Evolutionary conservation across 2,113 vertebrate genomes (phyloP).

Genomic region (Asarcornis scutulata): DNA sequence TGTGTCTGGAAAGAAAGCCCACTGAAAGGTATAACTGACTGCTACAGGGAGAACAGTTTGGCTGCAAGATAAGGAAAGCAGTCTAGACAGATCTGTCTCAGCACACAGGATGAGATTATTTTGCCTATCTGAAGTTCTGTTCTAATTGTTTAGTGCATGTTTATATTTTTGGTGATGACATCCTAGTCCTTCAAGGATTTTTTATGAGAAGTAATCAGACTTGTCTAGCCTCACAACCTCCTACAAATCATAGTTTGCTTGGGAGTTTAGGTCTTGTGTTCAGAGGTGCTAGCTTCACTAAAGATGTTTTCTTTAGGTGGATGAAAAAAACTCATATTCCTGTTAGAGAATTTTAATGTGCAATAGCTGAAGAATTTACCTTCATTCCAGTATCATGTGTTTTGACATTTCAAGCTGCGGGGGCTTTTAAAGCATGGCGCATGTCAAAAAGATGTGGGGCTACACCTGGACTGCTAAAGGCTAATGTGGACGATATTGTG

Average conservation of each 20-base stretch:
- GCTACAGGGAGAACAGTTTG: conserved; percentile 19
- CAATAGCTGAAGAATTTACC: background rate
- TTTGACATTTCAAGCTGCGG: background rate
- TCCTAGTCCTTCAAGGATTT: conserved; percentile 42
- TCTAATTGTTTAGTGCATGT: background rate
- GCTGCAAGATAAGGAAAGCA: conserved; percentile 24
- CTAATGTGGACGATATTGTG: background rate
- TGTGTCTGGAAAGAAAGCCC: background rate
- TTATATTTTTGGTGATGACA: conserved; percentile 17
- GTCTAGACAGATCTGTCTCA: conserved; percentile 29
- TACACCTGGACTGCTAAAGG: background rate
- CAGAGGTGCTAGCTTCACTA: background rate
- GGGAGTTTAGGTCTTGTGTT: background rate
- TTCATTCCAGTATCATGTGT: background rate
- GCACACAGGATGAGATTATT: conserved; percentile 30
- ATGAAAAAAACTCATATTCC: background rate
- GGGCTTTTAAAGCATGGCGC: background rate
- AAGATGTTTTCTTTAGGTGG: background rate
- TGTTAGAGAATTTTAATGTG: background rate
- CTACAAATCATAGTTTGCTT: background rate
- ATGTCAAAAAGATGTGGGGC: background rate
- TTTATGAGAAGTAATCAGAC: background rate
- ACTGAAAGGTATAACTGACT: background rate
- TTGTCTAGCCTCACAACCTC: background rate
- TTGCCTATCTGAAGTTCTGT: conserved; percentile 17